Base-by-base conservation (phyloP, 2,888 invertebrate genomes). In the Pandemis corylana region DNA sequence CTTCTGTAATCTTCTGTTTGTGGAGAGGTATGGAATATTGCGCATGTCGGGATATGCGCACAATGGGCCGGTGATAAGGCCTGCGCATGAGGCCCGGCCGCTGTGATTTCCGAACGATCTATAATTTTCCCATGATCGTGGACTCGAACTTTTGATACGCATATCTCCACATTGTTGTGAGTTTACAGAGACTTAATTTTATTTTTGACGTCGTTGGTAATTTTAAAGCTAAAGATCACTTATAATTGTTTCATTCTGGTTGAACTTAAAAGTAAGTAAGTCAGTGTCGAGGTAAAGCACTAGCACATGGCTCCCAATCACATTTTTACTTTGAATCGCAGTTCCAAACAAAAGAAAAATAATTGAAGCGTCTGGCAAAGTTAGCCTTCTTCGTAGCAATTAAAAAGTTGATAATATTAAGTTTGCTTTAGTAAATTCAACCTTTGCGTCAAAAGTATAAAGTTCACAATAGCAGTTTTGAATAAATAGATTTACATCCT, bases 91-190 rank as follows among this genome's bases (percentile, higher is more conserved):
- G 78, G 78, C 76, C 79, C 78, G 65, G 59, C 69, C 79, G 59
- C 65, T 75, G 75, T 79, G 90, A 90, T 89, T 85, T 87, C 85
- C 83, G 79, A 77, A 70, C 82, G 86, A 91, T 91, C 90, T 79
- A 84, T 82, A 83, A 89, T 85, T 87, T 92, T 91, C 91, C 90
- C 90, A 91, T 92, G 90, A 91, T 90, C 87, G 85, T 80, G 82
- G 85, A 84, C 83, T 82, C 82, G 79, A 77, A 80, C 77, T 79
- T 80, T 80, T 80, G 88, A 89, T 90, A 88, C 83, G 81, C 80
- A 83, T 83, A 81, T 81, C 70, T 70, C 61, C 46, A 84, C 87
- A 85, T 87, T 87, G 84, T 84, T 56, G 82, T 84, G 79, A 71
- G 73, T 78, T 76, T 72, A 36, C 72, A 79, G 78, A 78, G 79